Evolutionary conservation across 2,113 vertebrate genomes (phyloP), one percentile per base, ranked within the genome.

Genomic region (Perccottus glenii): DNA sequence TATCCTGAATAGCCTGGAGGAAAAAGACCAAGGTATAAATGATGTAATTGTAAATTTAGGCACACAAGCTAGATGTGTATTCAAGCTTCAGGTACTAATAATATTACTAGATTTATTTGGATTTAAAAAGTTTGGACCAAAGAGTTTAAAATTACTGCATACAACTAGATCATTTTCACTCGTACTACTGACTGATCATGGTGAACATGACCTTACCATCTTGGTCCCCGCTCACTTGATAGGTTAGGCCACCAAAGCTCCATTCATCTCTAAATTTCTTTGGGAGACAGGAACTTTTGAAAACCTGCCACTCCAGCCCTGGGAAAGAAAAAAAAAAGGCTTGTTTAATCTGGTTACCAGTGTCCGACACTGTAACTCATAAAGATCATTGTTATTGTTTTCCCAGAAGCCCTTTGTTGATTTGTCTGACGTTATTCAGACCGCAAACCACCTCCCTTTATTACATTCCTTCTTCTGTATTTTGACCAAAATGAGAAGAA

Each of bases 241-340:
- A 99, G 47, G 91, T 95, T 55, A 94, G 68, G 12, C 94, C 96
- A 57, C 94, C 95, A 1, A 98, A 98, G 65, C 93, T 93, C 95
- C 96, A 98, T 45, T 96, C 92, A 38, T 91, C 94, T 58, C 92
- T 92, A 79, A 95, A 83, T 59, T 92, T 91, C 84, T 88, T 94
- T 0, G 96, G 96, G 77, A 99, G 91, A 78, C 98, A 99, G 49
- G 95, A 92, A 82, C 96, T 99, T 80, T 86, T 81, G 69, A 88
- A 93, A 55, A 92, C 80, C 5, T 38, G 85, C 80, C 75, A 72
- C 58, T 90, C 85, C 83, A 84, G 38, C 70, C 80, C 92, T 93
- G 64, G 9, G 19, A 59, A 19, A 64, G 59, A 35, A 73, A 6
- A 64, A 6, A 27, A 79, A 14, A 46, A 11, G 45, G 51, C 35